Percentiles rank a stretch among this genome's conserved stretches.
Evolutionary conservation across 2,113 vertebrate genomes (phyloP).

Genomic region (Hypanus sabinus): DNA sequence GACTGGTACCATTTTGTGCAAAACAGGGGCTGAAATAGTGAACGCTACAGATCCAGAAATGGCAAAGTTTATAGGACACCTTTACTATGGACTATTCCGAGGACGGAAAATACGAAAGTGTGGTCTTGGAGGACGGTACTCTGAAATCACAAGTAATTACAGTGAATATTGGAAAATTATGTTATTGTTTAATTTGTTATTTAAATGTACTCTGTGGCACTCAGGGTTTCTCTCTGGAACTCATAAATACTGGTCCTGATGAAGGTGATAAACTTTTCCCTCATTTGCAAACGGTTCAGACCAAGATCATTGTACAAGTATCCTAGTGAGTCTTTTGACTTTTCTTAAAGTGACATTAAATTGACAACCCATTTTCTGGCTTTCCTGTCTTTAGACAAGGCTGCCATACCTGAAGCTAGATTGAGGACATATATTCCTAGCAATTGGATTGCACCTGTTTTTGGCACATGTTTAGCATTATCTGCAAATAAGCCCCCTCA

Average conservation of each 20-base stretch:
- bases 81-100: slow-evolving; percentile 84
- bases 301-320: no score
- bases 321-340: neutral
- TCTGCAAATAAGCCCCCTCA: no score
- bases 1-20: slow-evolving; percentile 79
- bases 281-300: neutral
- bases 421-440: neutral
- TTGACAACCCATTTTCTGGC: neutral
- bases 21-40: slow-evolving; percentile 86
- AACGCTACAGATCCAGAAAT: slow-evolving; percentile 83
- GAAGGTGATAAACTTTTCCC: neutral
- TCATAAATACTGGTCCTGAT: neutral
- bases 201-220: neutral
- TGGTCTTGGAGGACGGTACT: slow-evolving; percentile 72
- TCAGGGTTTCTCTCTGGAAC: neutral
- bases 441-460: no score
- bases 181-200: neutral
- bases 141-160: slow-evolving; percentile 82
- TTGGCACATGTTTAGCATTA: no score
- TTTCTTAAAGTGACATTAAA: neutral
- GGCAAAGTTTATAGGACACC: slow-evolving; percentile 79
- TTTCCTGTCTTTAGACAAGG: neutral
- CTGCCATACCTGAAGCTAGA: neutral
- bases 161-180: slow-evolving; percentile 24
- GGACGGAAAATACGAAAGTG: slow-evolving; percentile 82